A percentile compares a stretch with the other conserved stretches of the same genome.
phyloP scores from a whole-genome alignment of 2,797 vertebrate species.

The Myiothlypis coronata region DNA sequence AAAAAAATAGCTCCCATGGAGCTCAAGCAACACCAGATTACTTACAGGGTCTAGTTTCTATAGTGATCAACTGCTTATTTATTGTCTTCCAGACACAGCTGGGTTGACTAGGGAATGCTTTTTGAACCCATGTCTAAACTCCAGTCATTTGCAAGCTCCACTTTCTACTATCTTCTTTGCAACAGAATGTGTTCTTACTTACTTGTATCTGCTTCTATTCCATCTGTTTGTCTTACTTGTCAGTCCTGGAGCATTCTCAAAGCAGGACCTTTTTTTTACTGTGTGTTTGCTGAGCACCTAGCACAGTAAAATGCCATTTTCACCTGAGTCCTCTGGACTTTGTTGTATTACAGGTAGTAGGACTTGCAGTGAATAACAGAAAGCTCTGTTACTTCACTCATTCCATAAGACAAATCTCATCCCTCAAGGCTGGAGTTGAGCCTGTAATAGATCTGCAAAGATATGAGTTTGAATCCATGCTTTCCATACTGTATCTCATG shows the following conservation, averaged over 20 bases:
- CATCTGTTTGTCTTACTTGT: fast-evolving
- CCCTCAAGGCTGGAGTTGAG: background rate
- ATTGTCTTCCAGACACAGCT: background rate
- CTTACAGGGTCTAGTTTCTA: background rate
- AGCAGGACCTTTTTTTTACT: background rate
- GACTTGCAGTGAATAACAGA: background rate
- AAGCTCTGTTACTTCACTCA: background rate
- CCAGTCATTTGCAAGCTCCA: background rate
- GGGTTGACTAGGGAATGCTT: background rate
- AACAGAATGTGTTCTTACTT: background rate
- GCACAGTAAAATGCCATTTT: background rate
- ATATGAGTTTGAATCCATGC: background rate
- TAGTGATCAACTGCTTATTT: background rate
- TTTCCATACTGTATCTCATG: constrained; percentile 16
- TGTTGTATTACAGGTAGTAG: background rate
- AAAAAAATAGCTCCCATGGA: background rate
- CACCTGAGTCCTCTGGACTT: background rate
- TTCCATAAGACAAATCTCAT: background rate
- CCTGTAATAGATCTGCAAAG: constrained; percentile 2
- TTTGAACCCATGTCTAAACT: background rate
- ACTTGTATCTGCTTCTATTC: background rate
- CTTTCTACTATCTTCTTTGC: background rate
- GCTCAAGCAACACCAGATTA: background rate
- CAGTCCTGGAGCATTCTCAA: background rate
- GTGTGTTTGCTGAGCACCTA: background rate